Evolutionary conservation across 2,113 vertebrate genomes (phyloP).

Genomic region (Myocastor coypus): DNA sequence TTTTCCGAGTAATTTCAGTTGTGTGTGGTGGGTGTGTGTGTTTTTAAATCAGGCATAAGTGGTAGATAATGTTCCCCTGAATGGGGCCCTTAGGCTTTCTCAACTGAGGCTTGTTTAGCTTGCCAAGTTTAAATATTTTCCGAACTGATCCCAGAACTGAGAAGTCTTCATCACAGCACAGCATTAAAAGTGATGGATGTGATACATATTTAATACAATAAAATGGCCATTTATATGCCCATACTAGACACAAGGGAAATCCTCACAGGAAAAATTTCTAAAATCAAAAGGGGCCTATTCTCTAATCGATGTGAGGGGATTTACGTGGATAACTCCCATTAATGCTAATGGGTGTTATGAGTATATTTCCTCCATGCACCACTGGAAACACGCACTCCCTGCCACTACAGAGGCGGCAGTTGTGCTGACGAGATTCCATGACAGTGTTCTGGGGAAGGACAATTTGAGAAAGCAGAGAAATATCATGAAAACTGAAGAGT

Average conservation of each 20-base stretch:
- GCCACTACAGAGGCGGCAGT: slow-evolving; percentile 46
- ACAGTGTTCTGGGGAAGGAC: slow-evolving; percentile 32
- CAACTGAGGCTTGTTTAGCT: slow-evolving; percentile 85
- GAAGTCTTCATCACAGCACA: slow-evolving; percentile 87
- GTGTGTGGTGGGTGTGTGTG: not conserved
- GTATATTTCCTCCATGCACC: slow-evolving; percentile 68
- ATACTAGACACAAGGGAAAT: slow-evolving; percentile 88
- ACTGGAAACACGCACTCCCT: slow-evolving; percentile 61
- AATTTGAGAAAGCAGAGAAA: slow-evolving; percentile 17
- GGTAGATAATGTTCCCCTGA: slow-evolving; percentile 83
- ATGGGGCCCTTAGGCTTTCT: slow-evolving; percentile 86
- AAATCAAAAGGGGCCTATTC: slow-evolving; percentile 84
- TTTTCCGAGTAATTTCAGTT: slow-evolving; percentile 79
- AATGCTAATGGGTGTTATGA: slow-evolving; percentile 77
- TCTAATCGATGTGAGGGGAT: slow-evolving; percentile 81
- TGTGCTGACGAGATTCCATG: slow-evolving; percentile 50
- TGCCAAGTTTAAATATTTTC: slow-evolving; percentile 90
- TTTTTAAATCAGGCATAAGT: slow-evolving; percentile 77
- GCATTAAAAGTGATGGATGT: slow-evolving; percentile 90
- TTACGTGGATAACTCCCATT: slow-evolving; percentile 80
- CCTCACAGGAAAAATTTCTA: slow-evolving; percentile 85
- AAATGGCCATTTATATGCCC: slow-evolving; percentile 89
- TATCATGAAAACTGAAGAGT: not conserved
- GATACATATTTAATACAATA: slow-evolving; percentile 91
- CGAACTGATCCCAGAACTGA: slow-evolving; percentile 85